Conservation (phyloP, 64 coral and sea anemone genomes). For the Catalaphyllia jardinei region DNA sequence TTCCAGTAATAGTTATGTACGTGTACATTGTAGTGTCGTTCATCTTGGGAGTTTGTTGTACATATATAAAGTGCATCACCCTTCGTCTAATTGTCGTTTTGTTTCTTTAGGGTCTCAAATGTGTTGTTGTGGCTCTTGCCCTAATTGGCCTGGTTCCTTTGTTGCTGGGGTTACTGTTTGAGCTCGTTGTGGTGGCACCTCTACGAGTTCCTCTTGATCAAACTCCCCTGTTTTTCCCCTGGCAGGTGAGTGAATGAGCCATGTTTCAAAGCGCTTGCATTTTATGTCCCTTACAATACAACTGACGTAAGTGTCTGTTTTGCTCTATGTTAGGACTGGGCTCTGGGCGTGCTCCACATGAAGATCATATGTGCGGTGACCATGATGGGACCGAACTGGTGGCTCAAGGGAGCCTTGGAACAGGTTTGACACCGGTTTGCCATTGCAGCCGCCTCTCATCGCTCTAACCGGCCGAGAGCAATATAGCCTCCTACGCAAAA, state of each 20-base stretch:
- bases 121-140: conserved; percentile 66
- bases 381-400: conserved; percentile 99
- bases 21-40: too few relatives aligned
- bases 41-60: too few relatives aligned
- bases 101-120: conserved; percentile 77
- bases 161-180: conserved; percentile 88
- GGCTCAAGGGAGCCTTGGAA: conserved; percentile 93
- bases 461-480: too few relatives aligned
- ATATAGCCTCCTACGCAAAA: too few relatives aligned
- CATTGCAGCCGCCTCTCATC: too few relatives aligned
- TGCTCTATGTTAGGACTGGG: conserved; percentile 82
- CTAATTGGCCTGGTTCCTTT: conserved; percentile 90
- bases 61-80: background rate
- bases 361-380: conserved; percentile 99
- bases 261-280: background rate
- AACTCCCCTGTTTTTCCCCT: conserved; percentile 95
- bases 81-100: background rate
- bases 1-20: too few relatives aligned
- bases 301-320: background rate
- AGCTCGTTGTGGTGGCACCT: conserved; percentile 97
- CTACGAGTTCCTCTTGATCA: conserved; percentile 96
- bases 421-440: conserved; percentile 48
- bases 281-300: background rate
- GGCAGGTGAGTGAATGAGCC: conserved; percentile 60
- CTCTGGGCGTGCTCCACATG: conserved; percentile 94